These are phyloP conservation scores for Patella caerulea DNA, from an alignment of 2,888 invertebrate genomes.

Conservation along the genomic window DNA sequence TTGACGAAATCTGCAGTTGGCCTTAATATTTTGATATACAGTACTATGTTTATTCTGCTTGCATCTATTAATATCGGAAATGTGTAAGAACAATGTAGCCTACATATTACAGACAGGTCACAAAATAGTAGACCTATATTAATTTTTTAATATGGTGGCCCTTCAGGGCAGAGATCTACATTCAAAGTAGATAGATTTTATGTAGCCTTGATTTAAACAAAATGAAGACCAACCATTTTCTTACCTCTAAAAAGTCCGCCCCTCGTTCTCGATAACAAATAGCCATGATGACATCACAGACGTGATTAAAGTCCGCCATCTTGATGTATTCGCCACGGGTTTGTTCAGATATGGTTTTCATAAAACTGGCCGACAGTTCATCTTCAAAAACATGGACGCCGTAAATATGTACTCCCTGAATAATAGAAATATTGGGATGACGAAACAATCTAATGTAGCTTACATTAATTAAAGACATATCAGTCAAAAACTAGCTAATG, in stretches of 20 bases:
- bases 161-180: background rate
- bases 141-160: background rate
- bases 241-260: slow-evolving; percentile 54
- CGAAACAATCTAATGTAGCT: too few species aligned
- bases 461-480: too few species aligned
- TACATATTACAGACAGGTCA: too few species aligned
- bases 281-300: slow-evolving; percentile 66
- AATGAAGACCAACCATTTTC: slow-evolving; percentile 1
- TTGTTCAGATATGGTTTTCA: slow-evolving; percentile 45
- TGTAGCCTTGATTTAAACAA: background rate
- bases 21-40: too few species aligned
- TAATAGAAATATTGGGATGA: background rate
- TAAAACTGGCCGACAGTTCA: slow-evolving; percentile 48
- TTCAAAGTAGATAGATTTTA: background rate
- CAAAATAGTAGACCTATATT: background rate
- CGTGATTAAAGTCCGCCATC: slow-evolving; percentile 55
- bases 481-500: too few species aligned
- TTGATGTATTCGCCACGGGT: slow-evolving; percentile 60
- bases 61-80: too few species aligned
- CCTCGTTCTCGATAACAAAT: slow-evolving; percentile 65
- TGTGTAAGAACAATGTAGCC: too few species aligned
- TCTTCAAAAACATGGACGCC: slow-evolving; percentile 55
- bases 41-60: too few species aligned
- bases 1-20: too few species aligned
- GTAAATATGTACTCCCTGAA: slow-evolving; percentile 59